A percentile compares a stretch with the other conserved stretches of the same genome.
These are phyloP conservation scores for Leptinotarsa texana DNA, from an alignment of 1,140 invertebrate genomes.

Conservation along the genomic window DNA sequence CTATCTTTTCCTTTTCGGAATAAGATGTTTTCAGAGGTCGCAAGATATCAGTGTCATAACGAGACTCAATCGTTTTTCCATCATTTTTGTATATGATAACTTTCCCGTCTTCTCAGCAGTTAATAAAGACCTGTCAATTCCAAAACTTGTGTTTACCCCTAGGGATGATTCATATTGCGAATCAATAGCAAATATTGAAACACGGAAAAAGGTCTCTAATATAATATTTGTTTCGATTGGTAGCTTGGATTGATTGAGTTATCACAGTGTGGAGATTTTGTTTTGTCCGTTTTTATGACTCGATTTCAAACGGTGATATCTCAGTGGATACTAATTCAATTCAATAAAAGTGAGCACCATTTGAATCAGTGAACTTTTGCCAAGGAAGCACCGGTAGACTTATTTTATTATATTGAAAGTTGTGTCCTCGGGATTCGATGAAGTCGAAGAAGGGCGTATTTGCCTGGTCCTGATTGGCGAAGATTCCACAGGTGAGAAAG, in stretches of 20 bases:
- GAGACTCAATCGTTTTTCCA: conserved; percentile 18
- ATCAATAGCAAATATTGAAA: neutral
- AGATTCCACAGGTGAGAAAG: too few relatives aligned
- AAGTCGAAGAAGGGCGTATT: too few relatives aligned
- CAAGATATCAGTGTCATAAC: conserved; percentile 18
- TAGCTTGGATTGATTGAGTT: neutral
- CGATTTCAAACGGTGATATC: too few relatives aligned
- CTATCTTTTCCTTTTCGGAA: conserved; percentile 3
- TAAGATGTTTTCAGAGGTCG: neutral
- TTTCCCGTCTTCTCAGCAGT: conserved; percentile 11
- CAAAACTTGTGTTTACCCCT: conserved; percentile 4
- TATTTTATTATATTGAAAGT: too few relatives aligned
- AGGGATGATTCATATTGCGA: neutral
- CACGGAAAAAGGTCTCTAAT: neutral
- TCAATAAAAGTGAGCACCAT: too few relatives aligned
- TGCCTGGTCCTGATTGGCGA: too few relatives aligned
- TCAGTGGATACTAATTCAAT: too few relatives aligned
- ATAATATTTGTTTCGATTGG: neutral
- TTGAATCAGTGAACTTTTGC: too few relatives aligned
- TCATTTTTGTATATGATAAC: conserved; percentile 10
- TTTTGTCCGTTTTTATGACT: too few relatives aligned
- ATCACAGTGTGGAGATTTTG: neutral
- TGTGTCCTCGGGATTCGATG: too few relatives aligned
- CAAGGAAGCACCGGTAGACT: too few relatives aligned
- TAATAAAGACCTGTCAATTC: conserved; percentile 17